A percentile compares a stretch with the other conserved stretches of the same genome.
Conservation (phyloP, 1,140 invertebrate genomes). For the Aphis gossypii region DNA sequence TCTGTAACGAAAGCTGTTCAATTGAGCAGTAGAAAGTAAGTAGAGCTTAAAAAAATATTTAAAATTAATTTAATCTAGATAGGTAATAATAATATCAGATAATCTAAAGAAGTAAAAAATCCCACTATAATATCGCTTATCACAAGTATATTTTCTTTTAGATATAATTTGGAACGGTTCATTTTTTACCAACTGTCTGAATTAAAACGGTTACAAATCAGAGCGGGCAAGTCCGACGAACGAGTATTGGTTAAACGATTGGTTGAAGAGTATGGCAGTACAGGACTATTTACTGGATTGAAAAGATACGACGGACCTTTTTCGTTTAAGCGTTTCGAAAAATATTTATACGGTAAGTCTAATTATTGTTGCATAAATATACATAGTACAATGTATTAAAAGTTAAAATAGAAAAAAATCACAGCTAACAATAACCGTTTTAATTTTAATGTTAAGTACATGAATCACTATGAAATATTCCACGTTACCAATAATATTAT, state of each 20-base stretch:
- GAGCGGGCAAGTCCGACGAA: conserved; percentile 87
- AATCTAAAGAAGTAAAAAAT: not conserved
- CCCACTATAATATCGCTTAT: not conserved
- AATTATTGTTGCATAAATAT: not conserved
- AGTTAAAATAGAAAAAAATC: not conserved
- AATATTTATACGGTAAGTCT: conserved; percentile 82
- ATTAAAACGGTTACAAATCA: conserved; percentile 89
- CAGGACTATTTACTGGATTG: conserved; percentile 75
- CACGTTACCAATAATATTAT: not conserved
- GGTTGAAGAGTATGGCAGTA: conserved; percentile 80
- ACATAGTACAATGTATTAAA: not conserved
- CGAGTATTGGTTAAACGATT: conserved; percentile 86
- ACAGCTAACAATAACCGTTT: not conserved
- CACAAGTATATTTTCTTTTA: conserved; percentile 59
- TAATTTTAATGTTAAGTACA: not conserved
- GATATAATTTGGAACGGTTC: conserved; percentile 89
- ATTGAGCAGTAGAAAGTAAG: conserved; percentile 66
- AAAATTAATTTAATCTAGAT: not conserved
- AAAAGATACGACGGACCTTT: conserved; percentile 76
- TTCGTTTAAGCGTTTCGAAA: conserved; percentile 87
- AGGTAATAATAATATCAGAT: not conserved
- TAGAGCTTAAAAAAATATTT: conserved; percentile 9
- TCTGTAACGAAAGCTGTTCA: conserved; percentile 67
- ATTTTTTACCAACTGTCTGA: conserved; percentile 94
- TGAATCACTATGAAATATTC: not conserved